Evolutionary conservation across 2,797 vertebrate species (phyloP).

Genomic region (Pagetopsis macropterus): DNA sequence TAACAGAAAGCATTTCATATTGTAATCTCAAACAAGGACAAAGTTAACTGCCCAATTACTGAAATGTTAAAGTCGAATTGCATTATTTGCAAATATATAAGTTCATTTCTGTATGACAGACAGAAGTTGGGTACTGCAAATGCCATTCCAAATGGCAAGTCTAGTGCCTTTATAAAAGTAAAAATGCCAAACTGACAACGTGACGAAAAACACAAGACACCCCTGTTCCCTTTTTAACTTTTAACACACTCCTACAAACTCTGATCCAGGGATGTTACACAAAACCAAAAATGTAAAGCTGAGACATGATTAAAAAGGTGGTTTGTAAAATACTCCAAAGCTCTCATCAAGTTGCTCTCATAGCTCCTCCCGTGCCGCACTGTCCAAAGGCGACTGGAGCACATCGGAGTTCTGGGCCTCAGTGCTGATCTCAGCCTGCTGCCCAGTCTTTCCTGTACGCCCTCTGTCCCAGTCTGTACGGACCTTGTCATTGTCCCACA

Average conservation of each 20-base stretch:
- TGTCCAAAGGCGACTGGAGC: slow-evolving; percentile 90
- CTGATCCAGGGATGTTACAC: slow-evolving; percentile 38
- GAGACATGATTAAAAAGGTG: slow-evolving; percentile 31
- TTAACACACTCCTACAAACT: slow-evolving; percentile 21
- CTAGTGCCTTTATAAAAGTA: slow-evolving; percentile 68
- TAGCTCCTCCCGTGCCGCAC: slow-evolving; percentile 90
- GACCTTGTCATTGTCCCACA: slow-evolving; percentile 91
- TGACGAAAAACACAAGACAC: slow-evolving; percentile 27
- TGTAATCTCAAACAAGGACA: slow-evolving; percentile 37
- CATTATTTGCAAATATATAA: slow-evolving; percentile 32
- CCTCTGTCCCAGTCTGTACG: slow-evolving; percentile 92
- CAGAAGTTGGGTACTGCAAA: slow-evolving; percentile 73
- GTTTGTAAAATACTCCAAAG: slow-evolving; percentile 9
- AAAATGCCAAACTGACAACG: slow-evolving; percentile 34
- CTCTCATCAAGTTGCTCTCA: slow-evolving; percentile 71
- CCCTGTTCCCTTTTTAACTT: slow-evolving; percentile 57
- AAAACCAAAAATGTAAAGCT: slow-evolving; percentile 34
- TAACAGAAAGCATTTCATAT: slow-evolving; percentile 47
- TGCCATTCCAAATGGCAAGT: slow-evolving; percentile 77
- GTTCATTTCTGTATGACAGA: slow-evolving; percentile 79
- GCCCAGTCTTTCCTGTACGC: slow-evolving; percentile 88
- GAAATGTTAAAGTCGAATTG: slow-evolving; percentile 39
- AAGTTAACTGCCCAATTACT: slow-evolving; percentile 14
- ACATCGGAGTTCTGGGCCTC: slow-evolving; percentile 91
- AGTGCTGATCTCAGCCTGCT: slow-evolving; percentile 88